Percentiles rank a stretch among this genome's conserved stretches.
Evolutionary conservation across 37 sponge, comb jelly and placozoan genomes (phyloP).

Genomic region (Eunapius fragilis): DNA sequence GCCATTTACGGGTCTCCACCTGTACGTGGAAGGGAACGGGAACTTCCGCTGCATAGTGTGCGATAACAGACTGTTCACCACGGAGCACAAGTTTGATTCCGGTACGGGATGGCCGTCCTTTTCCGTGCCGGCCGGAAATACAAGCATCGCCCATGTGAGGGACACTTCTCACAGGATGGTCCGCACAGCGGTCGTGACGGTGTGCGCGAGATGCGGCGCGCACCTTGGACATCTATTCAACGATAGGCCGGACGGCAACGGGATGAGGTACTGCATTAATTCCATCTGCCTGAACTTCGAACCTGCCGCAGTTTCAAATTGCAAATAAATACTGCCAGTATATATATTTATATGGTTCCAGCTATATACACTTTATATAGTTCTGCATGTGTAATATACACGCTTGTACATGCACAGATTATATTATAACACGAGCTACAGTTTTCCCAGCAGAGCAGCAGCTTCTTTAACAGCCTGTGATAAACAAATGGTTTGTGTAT

Average conservation of each 20-base stretch:
- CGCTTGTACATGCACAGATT: too few relatives aligned
- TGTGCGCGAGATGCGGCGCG: slow-evolving; percentile 71
- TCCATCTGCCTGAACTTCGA: slow-evolving; percentile 73
- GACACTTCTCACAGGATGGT: slow-evolving; percentile 75
- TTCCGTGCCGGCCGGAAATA: slow-evolving; percentile 62
- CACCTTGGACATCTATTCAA: slow-evolving; percentile 86
- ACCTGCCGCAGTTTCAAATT: too few relatives aligned
- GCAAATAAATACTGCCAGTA: too few relatives aligned
- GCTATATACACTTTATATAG: too few relatives aligned
- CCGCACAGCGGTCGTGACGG: slow-evolving; percentile 42
- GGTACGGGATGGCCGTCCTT: slow-evolving; percentile 88
- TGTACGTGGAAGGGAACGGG: slow-evolving; percentile 63
- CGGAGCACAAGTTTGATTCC: slow-evolving; percentile 78
- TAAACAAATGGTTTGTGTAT: neutral
- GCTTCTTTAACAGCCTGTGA: neutral
- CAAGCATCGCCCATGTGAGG: slow-evolving; percentile 44
- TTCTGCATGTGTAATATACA: too few relatives aligned
- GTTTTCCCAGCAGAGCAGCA: neutral
- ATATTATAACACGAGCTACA: neutral
- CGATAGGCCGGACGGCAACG: slow-evolving; percentile 80
- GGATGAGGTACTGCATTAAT: slow-evolving; percentile 85
- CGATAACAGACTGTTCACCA: slow-evolving; percentile 55
- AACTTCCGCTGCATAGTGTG: slow-evolving; percentile 77
- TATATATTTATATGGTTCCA: too few relatives aligned
- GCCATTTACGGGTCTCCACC: slow-evolving; percentile 40